Percentiles rank a stretch among this genome's conserved stretches.
phyloP scores from a whole-genome alignment of 1,140 invertebrate genomes.

The Pectinophora gossypiella region DNA sequence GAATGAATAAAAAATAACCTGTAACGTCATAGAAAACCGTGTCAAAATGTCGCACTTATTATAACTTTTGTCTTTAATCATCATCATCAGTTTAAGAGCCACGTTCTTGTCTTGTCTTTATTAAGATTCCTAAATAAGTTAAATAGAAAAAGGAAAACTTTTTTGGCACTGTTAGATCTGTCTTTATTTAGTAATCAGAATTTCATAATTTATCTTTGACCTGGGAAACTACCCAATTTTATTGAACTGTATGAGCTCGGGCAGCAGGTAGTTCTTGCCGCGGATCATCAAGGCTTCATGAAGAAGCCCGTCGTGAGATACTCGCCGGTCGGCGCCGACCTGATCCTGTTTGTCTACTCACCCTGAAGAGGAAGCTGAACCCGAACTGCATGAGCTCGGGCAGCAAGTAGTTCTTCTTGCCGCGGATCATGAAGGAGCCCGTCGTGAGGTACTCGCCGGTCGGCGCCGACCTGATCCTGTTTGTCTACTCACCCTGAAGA shows the following conservation, averaged over 20 bases:
- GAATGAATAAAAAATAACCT: no score
- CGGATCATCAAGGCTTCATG: slow-evolving; percentile 99
- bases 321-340: slow-evolving; percentile 98
- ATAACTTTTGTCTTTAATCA: no score
- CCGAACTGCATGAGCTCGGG: slow-evolving; percentile 95
- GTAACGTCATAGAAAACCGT: no score
- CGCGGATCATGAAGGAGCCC: slow-evolving; percentile 98
- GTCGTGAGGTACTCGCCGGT: slow-evolving; percentile 97
- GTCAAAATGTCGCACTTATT: no score
- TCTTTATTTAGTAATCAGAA: no score
- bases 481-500: slow-evolving; percentile 87
- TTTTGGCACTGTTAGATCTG: no score
- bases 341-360: slow-evolving; percentile 93
- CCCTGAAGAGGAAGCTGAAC: slow-evolving; percentile 93
- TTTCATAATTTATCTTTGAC: no score
- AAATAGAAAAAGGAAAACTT: no score
- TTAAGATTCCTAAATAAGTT: no score
- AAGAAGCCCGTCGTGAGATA: slow-evolving; percentile 97
- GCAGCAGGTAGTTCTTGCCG: slow-evolving; percentile 97
- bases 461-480: slow-evolving; percentile 99
- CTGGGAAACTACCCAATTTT: no score
- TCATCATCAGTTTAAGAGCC: no score
- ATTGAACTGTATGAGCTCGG: slow-evolving; percentile 93
- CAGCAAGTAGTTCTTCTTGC: slow-evolving; percentile 97
- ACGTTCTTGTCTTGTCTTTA: no score